Evolutionary conservation across 2,888 invertebrate genomes (phyloP).

Genomic region (Brachypalpus laphriformis): DNA sequence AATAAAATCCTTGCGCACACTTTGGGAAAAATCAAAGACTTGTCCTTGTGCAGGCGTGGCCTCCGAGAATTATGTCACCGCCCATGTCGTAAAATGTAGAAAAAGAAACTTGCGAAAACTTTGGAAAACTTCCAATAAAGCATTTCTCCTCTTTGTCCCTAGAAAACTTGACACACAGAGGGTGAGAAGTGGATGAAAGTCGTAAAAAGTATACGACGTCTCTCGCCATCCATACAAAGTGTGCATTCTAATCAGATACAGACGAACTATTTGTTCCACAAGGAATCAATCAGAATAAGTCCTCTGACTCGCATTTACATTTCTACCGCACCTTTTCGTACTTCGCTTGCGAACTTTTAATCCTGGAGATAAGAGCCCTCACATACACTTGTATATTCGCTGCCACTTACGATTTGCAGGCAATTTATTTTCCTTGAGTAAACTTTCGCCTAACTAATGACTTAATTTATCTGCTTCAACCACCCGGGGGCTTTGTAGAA

Average conservation of each 20-base stretch:
- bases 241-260: conserved; percentile 45
- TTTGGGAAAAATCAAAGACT: conserved; percentile 15
- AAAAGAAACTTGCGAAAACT: conserved; percentile 66
- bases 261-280: conserved; percentile 38
- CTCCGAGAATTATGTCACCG: conserved; percentile 43
- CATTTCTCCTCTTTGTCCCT: conserved; percentile 29
- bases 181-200: neutral
- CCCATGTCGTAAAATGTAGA: conserved; percentile 64
- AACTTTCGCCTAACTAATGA: conserved; percentile 82
- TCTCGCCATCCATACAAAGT: conserved; percentile 9
- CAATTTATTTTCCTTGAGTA: conserved; percentile 71
- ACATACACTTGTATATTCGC: conserved; percentile 33
- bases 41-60: conserved; percentile 67
- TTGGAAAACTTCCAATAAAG: conserved; percentile 70
- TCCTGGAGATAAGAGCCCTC: conserved; percentile 55
- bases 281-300: conserved; percentile 62
- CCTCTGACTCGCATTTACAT: conserved; percentile 42
- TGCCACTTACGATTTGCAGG: conserved; percentile 60
- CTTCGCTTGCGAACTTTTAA: conserved; percentile 59
- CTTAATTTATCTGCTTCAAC: conserved; percentile 83
- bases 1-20: conserved; percentile 51
- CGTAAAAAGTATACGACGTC: too few relatives aligned
- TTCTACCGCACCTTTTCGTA: conserved; percentile 38
- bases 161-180: neutral
- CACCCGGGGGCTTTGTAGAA: conserved; percentile 76